Percentiles rank a stretch among this genome's conserved stretches.
Evolutionary conservation across 2,888 invertebrate species (phyloP).

Genomic region (Zhuqinia jingwanae): DNA sequence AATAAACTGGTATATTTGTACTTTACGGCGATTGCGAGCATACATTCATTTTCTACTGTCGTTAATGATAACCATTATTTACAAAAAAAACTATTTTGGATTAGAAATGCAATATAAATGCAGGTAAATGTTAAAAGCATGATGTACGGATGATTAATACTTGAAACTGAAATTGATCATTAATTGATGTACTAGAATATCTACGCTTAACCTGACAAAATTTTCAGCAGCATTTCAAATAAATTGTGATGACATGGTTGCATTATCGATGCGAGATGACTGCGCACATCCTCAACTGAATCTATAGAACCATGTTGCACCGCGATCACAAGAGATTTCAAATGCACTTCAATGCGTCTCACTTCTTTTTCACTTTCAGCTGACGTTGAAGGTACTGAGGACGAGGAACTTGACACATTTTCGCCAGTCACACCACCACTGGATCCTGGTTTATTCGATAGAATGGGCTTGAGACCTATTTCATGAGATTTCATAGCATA

Average conservation of each 20-base stretch:
- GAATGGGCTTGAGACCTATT: slow-evolving; percentile 35
- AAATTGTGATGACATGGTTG: slow-evolving; percentile 74
- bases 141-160: no score
- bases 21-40: no score
- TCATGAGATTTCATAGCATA: neutral
- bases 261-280: slow-evolving; percentile 70
- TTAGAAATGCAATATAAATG: no score
- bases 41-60: no score
- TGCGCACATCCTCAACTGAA: slow-evolving; percentile 72
- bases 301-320: slow-evolving; percentile 75
- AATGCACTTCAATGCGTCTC: slow-evolving; percentile 64
- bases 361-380: slow-evolving; percentile 5
- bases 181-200: neutral
- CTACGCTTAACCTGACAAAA: slow-evolving; percentile 45
- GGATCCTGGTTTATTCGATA: neutral
- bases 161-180: neutral
- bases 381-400: neutral
- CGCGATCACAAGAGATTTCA: slow-evolving; percentile 77
- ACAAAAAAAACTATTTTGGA: no score
- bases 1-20: no score
- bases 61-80: no score
- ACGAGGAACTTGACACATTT: neutral
- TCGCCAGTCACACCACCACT: no score
- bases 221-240: slow-evolving; percentile 74
- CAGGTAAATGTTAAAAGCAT: no score